These are phyloP conservation scores for Neolamprologus hecqui DNA, from an alignment of 2,113 vertebrate genomes.

Conservation along the genomic window DNA sequence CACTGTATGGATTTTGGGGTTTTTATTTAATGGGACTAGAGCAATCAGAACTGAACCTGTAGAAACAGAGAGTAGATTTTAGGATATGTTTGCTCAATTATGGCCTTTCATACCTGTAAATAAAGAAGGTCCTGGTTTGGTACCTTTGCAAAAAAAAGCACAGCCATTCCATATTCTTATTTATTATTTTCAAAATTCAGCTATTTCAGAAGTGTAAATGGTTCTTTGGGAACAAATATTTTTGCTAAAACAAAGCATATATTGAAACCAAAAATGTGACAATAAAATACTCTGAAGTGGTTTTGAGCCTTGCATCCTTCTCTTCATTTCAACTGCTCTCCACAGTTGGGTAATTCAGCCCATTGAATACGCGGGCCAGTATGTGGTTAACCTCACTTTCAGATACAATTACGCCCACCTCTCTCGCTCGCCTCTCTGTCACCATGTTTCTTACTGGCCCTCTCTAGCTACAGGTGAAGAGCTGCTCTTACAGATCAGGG, in stretches of 20 bases:
- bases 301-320: background rate
- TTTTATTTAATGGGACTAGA: background rate
- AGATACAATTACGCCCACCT: constrained; percentile 34
- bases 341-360: background rate
- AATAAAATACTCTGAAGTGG: background rate
- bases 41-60: background rate
- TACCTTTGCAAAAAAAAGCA: background rate
- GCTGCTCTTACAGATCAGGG: constrained; percentile 3
- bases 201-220: background rate
- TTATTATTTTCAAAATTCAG: background rate
- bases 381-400: constrained; percentile 53
- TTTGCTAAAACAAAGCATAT: background rate
- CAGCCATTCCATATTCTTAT: background rate
- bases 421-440: background rate
- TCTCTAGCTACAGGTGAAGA: constrained; percentile 12
- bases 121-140: background rate
- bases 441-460: constrained; percentile 15
- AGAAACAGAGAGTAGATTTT: background rate
- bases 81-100: background rate
- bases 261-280: background rate
- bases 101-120: background rate
- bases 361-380: background rate
- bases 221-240: background rate
- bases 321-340: constrained; percentile 6
- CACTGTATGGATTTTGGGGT: background rate